Percentiles rank a stretch among this genome's conserved stretches.
Evolutionary conservation across 1,140 invertebrate genomes (phyloP).

Genomic region (Ips typographus): DNA sequence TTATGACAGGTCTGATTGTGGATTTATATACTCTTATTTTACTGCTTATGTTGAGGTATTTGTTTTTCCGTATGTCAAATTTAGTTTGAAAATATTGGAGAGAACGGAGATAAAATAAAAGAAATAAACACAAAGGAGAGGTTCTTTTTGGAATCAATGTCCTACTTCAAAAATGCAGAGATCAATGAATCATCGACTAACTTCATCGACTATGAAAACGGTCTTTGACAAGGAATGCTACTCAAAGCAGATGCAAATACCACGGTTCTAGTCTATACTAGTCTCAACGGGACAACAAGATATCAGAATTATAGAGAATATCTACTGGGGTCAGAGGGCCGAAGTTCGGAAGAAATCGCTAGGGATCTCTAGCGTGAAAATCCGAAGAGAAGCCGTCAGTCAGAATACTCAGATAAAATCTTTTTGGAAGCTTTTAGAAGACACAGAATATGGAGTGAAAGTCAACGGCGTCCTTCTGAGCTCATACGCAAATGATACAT

Average conservation of each 20-base stretch:
- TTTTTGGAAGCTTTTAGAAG: too few relatives aligned
- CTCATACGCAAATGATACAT: too few relatives aligned
- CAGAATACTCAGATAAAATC: too few relatives aligned
- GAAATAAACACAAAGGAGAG: too few relatives aligned
- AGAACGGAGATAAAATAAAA: too few relatives aligned
- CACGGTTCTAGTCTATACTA: neutral
- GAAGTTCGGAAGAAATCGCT: neutral
- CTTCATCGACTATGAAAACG: neutral
- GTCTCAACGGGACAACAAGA: neutral
- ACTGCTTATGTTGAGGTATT: too few relatives aligned
- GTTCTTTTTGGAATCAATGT: neutral
- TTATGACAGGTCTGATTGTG: too few relatives aligned
- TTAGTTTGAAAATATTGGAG: too few relatives aligned
- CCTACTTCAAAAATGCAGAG: slow-evolving; percentile 4
- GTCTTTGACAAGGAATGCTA: neutral
- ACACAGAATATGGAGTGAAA: too few relatives aligned
- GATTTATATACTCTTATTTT: too few relatives aligned
- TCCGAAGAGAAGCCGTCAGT: slow-evolving; percentile 2
- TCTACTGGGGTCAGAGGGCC: slow-evolving; percentile 3
- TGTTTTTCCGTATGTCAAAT: too few relatives aligned
- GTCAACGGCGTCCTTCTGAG: too few relatives aligned
- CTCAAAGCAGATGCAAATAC: neutral
- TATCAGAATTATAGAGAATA: neutral
- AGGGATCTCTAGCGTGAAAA: neutral
- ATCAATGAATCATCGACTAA: neutral